Conservation (phyloP, 2,113 vertebrate genomes). For the Castor canadensis region DNA sequence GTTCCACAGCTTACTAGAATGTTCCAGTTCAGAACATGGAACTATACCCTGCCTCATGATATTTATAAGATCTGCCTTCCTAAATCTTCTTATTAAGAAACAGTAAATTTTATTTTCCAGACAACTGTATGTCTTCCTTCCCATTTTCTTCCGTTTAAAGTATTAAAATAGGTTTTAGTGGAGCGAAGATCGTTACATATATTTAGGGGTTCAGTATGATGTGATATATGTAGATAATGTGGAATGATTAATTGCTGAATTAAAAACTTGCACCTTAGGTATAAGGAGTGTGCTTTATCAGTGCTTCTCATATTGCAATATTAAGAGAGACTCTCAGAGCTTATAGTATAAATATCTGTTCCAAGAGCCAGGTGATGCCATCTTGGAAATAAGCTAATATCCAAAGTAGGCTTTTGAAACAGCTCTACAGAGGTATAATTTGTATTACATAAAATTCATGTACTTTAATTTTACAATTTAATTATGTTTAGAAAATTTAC, state of each 20-base stretch:
- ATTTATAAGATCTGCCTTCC: neutral
- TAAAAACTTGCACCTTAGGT: neutral
- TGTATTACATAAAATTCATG: neutral
- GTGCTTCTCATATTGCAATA: neutral
- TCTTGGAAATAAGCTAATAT: constrained; percentile 24
- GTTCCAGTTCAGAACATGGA: neutral
- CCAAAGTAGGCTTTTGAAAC: neutral
- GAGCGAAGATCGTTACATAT: neutral
- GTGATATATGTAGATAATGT: neutral
- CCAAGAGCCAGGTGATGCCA: neutral
- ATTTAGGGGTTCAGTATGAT: neutral
- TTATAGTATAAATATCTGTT: neutral
- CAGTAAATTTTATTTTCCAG: neutral
- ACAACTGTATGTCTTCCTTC: neutral
- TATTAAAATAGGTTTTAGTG: neutral
- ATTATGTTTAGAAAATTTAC: constrained; percentile 48
- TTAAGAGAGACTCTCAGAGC: neutral
- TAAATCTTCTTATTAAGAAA: neutral
- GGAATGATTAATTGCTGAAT: neutral
- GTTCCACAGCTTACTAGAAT: neutral
- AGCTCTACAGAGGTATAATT: constrained; percentile 21
- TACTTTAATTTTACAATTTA: constrained; percentile 27
- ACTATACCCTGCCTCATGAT: neutral
- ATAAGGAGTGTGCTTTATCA: neutral
- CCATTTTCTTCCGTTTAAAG: neutral